Evolutionary conservation across 2,797 vertebrate genomes (phyloP), one percentile per base, ranked within the genome.

Genomic region (Sebastes hubbsi): DNA sequence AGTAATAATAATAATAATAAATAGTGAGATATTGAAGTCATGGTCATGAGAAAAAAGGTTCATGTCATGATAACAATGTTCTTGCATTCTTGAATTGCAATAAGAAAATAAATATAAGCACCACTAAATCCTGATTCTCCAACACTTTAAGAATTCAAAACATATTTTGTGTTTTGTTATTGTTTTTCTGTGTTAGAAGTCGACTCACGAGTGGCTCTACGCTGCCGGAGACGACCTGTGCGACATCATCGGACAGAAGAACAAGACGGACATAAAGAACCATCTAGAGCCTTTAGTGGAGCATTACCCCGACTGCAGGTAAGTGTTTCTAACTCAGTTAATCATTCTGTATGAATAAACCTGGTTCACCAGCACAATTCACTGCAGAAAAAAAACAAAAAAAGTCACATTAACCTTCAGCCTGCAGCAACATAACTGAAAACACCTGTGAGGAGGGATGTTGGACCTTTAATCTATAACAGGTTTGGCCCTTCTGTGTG

Each of bases 271-370:
- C 69, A 97, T 99, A 71, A 95, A 93, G 85, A 67, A 72, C 1
- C 74, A 95, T 0, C 78, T 98, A 59, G 70, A 90, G 60, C 87
- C 90, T 0, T 75, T 99, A 2, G 87, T 96, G 65, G 18, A 77
- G 16, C 91, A 95, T 78, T 98, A 97, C 80, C 97, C 97, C 0
- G 98, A 99, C 88, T 94, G 98, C 91, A 96, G 96, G 98, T 99
- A 61, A 1, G 77, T 2, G 2, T 25, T 20, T 54, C 49, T 4
- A 46, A 18, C 13, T 14, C 36, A 1, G 12, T 6, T 42, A 16
- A 54, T 22, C 12, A 16, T 14, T 22, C 7, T 46, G 42, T 46
- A 18, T 46, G 42, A 30, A 20, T 20, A 0, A 68, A 49, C 13
- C 59, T 25, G 32, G 5, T 25, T 58, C 7, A 13, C 16, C 30